Conservation (phyloP, 1,140 invertebrate genomes). For the Protaetia brevitarsis region DNA sequence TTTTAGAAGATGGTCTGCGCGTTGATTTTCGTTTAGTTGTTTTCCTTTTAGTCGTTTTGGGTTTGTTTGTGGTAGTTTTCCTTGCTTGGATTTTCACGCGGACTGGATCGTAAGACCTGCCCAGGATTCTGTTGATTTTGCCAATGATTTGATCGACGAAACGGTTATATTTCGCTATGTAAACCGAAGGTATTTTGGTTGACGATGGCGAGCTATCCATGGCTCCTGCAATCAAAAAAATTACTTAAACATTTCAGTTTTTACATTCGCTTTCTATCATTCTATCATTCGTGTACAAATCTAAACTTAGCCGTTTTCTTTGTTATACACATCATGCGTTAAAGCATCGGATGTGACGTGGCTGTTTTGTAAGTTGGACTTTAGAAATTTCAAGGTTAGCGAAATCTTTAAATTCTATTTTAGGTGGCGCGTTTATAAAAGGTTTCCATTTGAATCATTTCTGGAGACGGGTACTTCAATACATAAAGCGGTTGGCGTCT, state of each 20-base stretch:
- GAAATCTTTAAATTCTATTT: conserved; percentile 17
- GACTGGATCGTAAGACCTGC: conserved; percentile 76
- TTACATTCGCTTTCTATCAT: not conserved
- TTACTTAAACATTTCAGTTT: not conserved
- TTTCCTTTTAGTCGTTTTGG: conserved; percentile 41
- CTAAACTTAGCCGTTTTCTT: not conserved
- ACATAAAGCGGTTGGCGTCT: not conserved
- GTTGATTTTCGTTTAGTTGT: conserved; percentile 31
- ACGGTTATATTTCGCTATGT: conserved; percentile 75
- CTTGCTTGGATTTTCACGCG: conserved; percentile 70
- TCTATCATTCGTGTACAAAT: not conserved
- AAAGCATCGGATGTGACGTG: not conserved
- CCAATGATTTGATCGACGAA: conserved; percentile 77
- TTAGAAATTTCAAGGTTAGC: not conserved
- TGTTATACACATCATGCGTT: not conserved
- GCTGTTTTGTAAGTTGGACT: not conserved
- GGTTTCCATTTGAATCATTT: conserved; percentile 3
- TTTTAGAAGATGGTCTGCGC: conserved; percentile 26
- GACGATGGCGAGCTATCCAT: not conserved
- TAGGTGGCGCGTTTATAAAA: not conserved
- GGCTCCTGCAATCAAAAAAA: not conserved
- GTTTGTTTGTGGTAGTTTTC: conserved; percentile 50
- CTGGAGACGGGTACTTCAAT: not conserved
- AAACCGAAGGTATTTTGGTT: conserved; percentile 59
- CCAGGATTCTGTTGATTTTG: conserved; percentile 73